Conservation (phyloP, 2,888 invertebrate genomes). For the Drosophila atripex region DNA sequence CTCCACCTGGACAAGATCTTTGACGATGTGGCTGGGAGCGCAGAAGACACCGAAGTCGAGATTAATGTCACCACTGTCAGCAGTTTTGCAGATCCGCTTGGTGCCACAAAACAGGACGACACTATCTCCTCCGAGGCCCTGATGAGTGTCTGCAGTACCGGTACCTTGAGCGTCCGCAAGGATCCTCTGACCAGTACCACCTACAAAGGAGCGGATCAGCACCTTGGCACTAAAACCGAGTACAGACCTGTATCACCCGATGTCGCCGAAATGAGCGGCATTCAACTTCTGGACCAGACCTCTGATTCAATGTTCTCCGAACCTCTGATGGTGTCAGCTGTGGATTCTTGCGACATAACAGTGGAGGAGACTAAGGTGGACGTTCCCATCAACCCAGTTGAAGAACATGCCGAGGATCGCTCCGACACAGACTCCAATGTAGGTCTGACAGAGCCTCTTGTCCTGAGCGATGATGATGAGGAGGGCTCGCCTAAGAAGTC, state of each 20-base stretch:
- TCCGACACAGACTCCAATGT: conserved; percentile 53
- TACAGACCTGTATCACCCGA: background rate
- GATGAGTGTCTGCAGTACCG: conserved; percentile 41
- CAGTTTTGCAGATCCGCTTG: conserved; percentile 65
- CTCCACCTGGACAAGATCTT: conserved; percentile 77
- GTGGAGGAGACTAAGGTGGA: conserved; percentile 51
- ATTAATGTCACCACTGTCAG: conserved; percentile 52
- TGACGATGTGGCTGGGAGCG: conserved; percentile 65
- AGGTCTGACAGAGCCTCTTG: conserved; percentile 58
- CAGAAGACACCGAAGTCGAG: conserved; percentile 45
- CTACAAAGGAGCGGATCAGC: conserved; percentile 35
- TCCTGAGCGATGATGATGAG: conserved; percentile 64
- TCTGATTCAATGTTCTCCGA: conserved; percentile 76
- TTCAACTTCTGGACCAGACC: conserved; percentile 77
- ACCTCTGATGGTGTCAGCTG: conserved; percentile 62
- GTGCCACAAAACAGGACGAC: conserved; percentile 22
- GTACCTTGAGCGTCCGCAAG: conserved; percentile 5
- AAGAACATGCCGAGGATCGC: background rate
- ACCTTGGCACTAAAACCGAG: background rate
- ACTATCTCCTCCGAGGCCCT: conserved; percentile 50
- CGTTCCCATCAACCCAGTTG: background rate
- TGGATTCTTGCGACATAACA: conserved; percentile 54
- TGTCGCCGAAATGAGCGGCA: conserved; percentile 77
- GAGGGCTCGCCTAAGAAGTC: background rate
- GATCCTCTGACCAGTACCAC: conserved; percentile 69